These are phyloP conservation scores for Podarcis siculus DNA, from an alignment of 2,797 vertebrate species.

Conservation along the genomic window DNA sequence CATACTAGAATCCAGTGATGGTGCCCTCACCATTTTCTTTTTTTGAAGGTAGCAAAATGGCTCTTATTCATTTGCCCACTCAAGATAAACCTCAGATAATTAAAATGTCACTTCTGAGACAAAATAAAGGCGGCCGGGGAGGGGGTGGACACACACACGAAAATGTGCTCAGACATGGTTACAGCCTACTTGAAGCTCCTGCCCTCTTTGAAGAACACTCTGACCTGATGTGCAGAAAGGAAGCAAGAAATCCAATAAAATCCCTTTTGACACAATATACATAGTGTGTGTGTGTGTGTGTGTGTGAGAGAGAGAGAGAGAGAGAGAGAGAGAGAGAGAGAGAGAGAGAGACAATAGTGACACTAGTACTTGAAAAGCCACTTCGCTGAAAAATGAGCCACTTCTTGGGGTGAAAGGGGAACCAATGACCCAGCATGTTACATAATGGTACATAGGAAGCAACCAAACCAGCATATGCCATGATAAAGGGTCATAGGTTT, in stretches of 20 bases:
- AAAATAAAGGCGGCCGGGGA: not conserved
- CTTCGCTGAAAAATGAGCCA: constrained; percentile 38
- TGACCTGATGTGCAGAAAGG: not conserved
- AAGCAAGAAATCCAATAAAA: not conserved
- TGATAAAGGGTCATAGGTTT: no score
- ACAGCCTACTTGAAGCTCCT: not conserved
- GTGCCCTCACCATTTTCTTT: constrained; percentile 11
- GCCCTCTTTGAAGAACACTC: not conserved
- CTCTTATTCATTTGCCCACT: not conserved
- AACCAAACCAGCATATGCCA: no score
- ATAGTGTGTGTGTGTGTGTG: no score
- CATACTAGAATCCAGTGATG: not conserved
- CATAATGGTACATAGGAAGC: no score
- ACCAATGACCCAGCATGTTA: no score
- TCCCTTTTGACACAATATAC: not conserved
- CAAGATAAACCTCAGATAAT: constrained; percentile 20
- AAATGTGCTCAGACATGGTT: not conserved
- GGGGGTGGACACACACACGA: no score
- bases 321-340: no score
- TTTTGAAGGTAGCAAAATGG: not conserved
- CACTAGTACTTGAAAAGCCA: not conserved
- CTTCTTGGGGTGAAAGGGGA: not conserved
- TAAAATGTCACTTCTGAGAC: constrained; percentile 11
- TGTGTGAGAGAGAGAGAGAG: no score
- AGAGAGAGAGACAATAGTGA: not conserved